Evolutionary conservation across 2,797 vertebrate species (phyloP), one percentile per base, ranked within the genome.

Genomic region (Picus viridis): DNA sequence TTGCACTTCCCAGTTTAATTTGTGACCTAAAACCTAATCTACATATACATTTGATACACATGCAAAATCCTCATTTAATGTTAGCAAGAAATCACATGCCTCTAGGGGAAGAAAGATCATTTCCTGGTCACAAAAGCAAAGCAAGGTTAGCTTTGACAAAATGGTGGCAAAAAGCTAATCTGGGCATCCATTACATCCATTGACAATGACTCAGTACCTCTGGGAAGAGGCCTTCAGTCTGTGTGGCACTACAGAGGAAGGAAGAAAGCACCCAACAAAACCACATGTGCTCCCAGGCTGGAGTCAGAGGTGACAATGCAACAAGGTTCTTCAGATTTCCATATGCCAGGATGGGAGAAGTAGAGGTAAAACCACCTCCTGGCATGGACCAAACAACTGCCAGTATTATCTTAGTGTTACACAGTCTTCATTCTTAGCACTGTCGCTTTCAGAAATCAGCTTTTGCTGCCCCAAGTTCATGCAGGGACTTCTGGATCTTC

Each of bases 401-500:
- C 30, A 47, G 9, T 43, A 26, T 29, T 51, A 76, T 9, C 16
- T n/a, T 14, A 3, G 18, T 43, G 54, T 62, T 54, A 86, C 7
- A 51, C 6, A 81, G n/a, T 13, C 39, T 81, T 32, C 32, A n/a
- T 32, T 81, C 53, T 86, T 16, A 89, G 58, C 12, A 20, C 1
- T 61, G 16, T 6, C 2, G 5, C 61, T 54, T 78, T 76, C 22
- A 79, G 54, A 70, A 92, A 72, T 29, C 39, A 81, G 43, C 24
- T 71, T 85, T 51, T 89, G 36, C 51, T 79, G 36, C 56, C 20
- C 5, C 6, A 20, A 78, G 76, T 88, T 94, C 72, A 47, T 9
- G 13, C 30, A 80, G 13, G 45, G 58, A 84, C 75, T 84, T 90
- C 39, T 91, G 75, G 45, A 83, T 89, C 75, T 85, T 87, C 71